Base-by-base conservation (phyloP, 2,797 vertebrate species). In the Triplophysa bombifrons region DNA sequence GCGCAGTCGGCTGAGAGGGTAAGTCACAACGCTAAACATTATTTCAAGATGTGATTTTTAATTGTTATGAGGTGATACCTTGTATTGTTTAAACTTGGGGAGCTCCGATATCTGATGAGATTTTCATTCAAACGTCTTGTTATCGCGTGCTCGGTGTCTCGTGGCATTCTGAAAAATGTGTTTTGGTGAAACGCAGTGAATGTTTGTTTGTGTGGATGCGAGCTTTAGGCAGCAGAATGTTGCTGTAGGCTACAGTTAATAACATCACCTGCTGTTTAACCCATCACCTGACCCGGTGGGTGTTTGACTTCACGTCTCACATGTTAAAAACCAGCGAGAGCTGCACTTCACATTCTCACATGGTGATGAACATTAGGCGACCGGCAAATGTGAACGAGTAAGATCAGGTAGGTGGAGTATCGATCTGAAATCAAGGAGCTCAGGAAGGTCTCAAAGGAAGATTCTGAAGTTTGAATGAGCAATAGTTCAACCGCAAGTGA, bases 1-100 rank as follows among this genome's bases (percentile, higher is more conserved):
- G 63, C 63, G 30, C 63, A 65, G 63, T 65, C 63, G 17, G 34
- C 63, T 13, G 63, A 65, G 38, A 65, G 34, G 63, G 63, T 65
- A 13, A 65, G 61, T 64, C 34, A 38, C 34, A 8, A 97, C 95
- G 66, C 95, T 96, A 80, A 96, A 95, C 17, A 5, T 16, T 38
- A 38, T 38, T 38, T 38, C 34, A 38, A 38, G 27, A 38, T 1
- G 3, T 38, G 34, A 38, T 38, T 38, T 38, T 38, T 38, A 6
- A 0, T 38, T 38, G 34, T 38, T 38, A 38, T 7, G 6, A 5
- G 34, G 34, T 1, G 34, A 38, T 38, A 30, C 30, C 30, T 30
- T 30, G 30, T 30, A 4, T 30, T 30, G 30, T 12, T 48, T 41
- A 11, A 0, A 12, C 46, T 2, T 48, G 46, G 11, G 46, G 46